Percentiles rank a stretch among this genome's conserved stretches.
phyloP scores from a whole-genome alignment of 1,140 invertebrate genomes.

The Ceratosolen solmsi region DNA sequence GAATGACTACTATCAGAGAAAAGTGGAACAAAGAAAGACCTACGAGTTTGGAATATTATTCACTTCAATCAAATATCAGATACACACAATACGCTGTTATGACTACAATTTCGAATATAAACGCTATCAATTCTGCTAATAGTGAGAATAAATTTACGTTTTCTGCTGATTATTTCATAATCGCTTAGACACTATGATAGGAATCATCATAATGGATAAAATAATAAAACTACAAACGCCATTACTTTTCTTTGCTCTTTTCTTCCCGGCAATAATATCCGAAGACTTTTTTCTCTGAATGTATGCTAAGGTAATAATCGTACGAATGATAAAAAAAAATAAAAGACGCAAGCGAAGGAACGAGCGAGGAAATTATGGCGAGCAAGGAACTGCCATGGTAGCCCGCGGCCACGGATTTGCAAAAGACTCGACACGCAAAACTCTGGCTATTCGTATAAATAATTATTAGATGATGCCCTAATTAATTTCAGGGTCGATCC shows the following conservation, averaged over 20 bases:
- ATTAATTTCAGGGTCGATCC: too few relatives aligned
- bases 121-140: constrained; percentile 20
- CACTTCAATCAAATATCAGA: background rate
- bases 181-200: background rate
- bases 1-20: background rate
- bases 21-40: constrained; percentile 12
- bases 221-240: background rate
- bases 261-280: background rate
- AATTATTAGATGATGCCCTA: constrained; percentile 35
- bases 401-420: background rate
- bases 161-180: constrained; percentile 7
- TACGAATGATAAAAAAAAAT: constrained; percentile 4
- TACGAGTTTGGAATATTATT: background rate
- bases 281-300: background rate
- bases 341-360: background rate
- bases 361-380: background rate
- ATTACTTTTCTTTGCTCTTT: background rate
- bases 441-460: background rate
- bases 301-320: constrained; percentile 21
- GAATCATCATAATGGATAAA: background rate
- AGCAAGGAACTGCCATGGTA: background rate
- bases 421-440: background rate
- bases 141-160: background rate
- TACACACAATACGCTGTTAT: background rate
- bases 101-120: background rate